phyloP scores from a whole-genome alignment of 2,797 vertebrate genomes.

The Lerista edwardsae region DNA sequence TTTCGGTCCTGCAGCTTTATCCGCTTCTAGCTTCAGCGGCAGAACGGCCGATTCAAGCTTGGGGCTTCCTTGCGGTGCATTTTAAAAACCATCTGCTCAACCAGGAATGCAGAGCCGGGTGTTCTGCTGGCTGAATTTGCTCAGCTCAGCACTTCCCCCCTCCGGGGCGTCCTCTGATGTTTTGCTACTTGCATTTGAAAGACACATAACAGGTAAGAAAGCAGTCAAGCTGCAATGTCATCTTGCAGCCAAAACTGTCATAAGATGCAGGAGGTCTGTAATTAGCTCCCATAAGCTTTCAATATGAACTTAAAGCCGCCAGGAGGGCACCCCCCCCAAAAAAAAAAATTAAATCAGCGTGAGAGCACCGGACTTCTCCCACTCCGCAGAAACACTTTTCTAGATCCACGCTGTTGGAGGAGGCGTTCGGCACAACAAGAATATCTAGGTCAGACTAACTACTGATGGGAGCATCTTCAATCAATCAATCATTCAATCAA shows the following conservation, averaged over 20 bases:
- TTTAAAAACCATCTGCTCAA: not conserved
- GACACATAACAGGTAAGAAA: no score
- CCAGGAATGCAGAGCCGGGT: not conserved
- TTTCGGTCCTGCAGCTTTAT: constrained; percentile 7
- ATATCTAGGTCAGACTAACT: not conserved
- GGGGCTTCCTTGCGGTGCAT: not conserved
- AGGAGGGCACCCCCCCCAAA: no score
- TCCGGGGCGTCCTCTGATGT: not conserved
- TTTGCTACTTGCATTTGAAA: not conserved
- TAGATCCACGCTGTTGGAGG: not conserved
- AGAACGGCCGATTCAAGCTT: accelerated
- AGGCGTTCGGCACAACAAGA: not conserved
- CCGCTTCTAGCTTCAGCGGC: not conserved
- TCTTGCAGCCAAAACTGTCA: no score
- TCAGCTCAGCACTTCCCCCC: not conserved
- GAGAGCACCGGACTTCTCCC: no score
- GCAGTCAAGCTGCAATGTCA: no score
- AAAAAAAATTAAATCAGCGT: no score
- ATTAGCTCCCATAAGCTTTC: no score
- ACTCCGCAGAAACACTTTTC: not conserved
- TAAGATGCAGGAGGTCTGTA: no score
- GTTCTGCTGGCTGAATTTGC: no score
- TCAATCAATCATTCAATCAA: no score
- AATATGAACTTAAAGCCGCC: no score
- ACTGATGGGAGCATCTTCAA: no score